A percentile compares a stretch with the other conserved stretches of the same genome.
Conservation (phyloP, 2,888 invertebrate genomes). For the Trimorus sp. region DNA sequence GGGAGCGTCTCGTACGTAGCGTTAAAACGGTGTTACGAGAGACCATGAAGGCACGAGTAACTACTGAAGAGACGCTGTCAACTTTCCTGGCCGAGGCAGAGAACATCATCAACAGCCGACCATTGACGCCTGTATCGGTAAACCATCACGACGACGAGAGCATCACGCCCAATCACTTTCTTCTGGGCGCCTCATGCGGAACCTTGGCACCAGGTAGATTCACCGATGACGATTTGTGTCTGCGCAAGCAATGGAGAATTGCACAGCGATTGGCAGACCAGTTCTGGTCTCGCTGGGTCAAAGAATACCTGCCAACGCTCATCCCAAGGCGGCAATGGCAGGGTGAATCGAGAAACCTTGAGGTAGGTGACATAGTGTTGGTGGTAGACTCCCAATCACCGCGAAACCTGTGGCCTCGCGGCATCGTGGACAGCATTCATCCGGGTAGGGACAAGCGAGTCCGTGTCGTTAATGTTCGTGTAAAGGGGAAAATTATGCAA, state of each 20-base stretch:
- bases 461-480: too few species aligned
- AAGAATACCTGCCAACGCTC: neutral
- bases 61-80: conserved; percentile 25
- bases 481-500: too few species aligned
- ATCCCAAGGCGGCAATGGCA: neutral
- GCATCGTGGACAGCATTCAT: too few species aligned
- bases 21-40: conserved; percentile 34
- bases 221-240: neutral
- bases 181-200: conserved; percentile 23
- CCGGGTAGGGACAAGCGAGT: too few species aligned
- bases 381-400: neutral
- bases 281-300: neutral
- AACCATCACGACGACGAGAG: conserved; percentile 63
- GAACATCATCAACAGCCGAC: conserved; percentile 48
- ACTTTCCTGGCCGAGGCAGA: conserved; percentile 59
- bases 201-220: neutral
- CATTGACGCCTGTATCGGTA: conserved; percentile 68
- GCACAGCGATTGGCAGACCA: neutral
- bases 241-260: neutral
- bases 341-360: neutral
- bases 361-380: neutral
- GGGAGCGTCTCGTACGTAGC: conserved; percentile 44
- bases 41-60: conserved; percentile 16
- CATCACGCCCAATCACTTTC: conserved; percentile 53
- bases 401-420: neutral